Base-by-base conservation (phyloP, 2,888 invertebrate genomes). In the Cheilosia vulpina region DNA sequence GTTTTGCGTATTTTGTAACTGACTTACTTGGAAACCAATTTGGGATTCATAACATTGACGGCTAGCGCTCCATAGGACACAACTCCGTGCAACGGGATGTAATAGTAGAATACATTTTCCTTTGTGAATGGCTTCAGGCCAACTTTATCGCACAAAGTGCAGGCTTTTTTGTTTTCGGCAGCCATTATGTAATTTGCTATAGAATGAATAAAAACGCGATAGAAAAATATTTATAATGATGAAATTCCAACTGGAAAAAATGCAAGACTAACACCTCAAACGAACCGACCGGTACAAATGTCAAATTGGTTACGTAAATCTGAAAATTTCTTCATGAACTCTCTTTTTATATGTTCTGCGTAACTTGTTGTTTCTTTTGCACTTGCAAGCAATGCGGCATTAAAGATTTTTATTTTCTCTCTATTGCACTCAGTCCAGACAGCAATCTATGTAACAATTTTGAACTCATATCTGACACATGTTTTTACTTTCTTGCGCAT, bases 21-120 rank as follows among this genome's bases (percentile, higher is more conserved):
- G n/a, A 91, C 68, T 38, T 90, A 95, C 96, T 96, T 96, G 89
- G 95, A 93, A 89, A 96, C 94, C 88, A 97, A 92, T 87, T 94
- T 94, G 4, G 97, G 97, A 90, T 97, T 96, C 96, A 97, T 96
- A 68, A 97, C 96, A 93, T 96, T 96, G 60, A 97, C 93, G 58
- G 97, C 96, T 66, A 97, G 93, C 47, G 96, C 95, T 89, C 95
- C 95, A 92, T 97, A 97, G 91, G 96, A 96, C 19, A 89, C 93
- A 63, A 95, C 93, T 58, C 97, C 97, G 92, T 96, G 95, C 69
- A 95, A 90, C 52, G 97, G 97, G 88, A 95, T 93, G 93, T 97
- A 97, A 91, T 96, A 95, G 92, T 94, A 95, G 34, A 95, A 93
- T 79, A 96, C 93, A 93, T 95, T 96, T 87, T 95, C 94, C 90